A percentile compares a stretch with the other conserved stretches of the same genome.
These are phyloP conservation scores for Planococcus citri DNA, from an alignment of 1,140 invertebrate species.

Conservation along the genomic window DNA sequence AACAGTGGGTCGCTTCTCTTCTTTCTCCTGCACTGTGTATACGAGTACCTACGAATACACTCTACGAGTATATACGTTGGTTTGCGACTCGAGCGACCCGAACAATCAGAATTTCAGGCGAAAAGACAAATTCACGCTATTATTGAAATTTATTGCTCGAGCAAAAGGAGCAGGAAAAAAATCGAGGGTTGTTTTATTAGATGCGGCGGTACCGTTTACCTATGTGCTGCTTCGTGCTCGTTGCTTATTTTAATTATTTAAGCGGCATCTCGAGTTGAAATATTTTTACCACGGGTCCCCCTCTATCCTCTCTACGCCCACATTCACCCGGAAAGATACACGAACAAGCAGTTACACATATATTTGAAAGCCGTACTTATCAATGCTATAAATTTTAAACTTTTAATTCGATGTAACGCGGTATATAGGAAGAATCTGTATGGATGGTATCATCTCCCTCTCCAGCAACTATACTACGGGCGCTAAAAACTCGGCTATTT, in stretches of 20 bases:
- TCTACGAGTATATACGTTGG: no score
- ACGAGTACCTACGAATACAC: no score
- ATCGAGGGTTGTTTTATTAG: constrained; percentile 2
- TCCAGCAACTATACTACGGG: no score
- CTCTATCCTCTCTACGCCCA: no score
- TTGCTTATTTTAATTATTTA: constrained; percentile 8
- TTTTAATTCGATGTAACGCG: not conserved
- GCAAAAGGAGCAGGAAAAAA: not conserved
- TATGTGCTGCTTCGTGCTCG: not conserved
- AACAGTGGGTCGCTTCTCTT: no score
- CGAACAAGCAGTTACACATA: not conserved
- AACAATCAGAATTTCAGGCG: not conserved
- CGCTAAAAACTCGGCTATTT: no score
- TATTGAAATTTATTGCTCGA: not conserved
- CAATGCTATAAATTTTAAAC: not conserved
- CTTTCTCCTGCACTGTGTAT: no score
- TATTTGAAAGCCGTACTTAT: not conserved
- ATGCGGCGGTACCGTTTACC: not conserved
- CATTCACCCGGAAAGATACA: not conserved
- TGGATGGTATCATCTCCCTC: no score
- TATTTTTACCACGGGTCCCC: not conserved
- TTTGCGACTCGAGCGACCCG: no score
- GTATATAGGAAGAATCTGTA: no score
- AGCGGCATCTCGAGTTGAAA: not conserved
- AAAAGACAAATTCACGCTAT: not conserved